Evolutionary conservation across 2,888 invertebrate genomes (phyloP).

Genomic region (Drosophila monieri): DNA sequence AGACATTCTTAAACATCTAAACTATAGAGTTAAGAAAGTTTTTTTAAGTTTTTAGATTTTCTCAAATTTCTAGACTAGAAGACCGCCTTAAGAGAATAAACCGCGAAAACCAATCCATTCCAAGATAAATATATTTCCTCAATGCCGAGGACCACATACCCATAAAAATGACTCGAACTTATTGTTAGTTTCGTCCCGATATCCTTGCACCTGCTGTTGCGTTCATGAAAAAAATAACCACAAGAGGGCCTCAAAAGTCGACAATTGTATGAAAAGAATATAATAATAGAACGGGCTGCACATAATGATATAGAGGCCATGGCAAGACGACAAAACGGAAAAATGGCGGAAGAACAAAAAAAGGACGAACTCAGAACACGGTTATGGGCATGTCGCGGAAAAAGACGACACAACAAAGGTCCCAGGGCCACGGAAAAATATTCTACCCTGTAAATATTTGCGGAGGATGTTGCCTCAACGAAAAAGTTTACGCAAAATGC

Average conservation of each 20-base stretch:
- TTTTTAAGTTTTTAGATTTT: background rate
- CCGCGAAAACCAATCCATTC: background rate
- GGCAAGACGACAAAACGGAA: slow-evolving; percentile 22
- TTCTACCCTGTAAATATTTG: slow-evolving; percentile 2
- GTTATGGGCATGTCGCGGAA: slow-evolving; percentile 43
- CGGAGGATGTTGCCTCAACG: background rate
- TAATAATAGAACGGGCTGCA: slow-evolving; percentile 40
- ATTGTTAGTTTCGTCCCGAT: slow-evolving; percentile 39
- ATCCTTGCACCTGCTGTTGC: slow-evolving; percentile 49
- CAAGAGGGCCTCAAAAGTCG: slow-evolving; percentile 18
- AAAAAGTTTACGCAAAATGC: background rate
- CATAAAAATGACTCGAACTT: slow-evolving; percentile 20
- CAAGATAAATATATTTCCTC: background rate
- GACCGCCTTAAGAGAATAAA: no score
- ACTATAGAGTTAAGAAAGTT: background rate
- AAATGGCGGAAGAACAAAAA: background rate
- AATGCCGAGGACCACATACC: background rate
- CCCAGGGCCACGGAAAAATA: slow-evolving; percentile 13
- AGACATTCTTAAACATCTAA: background rate
- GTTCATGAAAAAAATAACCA: slow-evolving; percentile 36
- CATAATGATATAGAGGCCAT: slow-evolving; percentile 35
- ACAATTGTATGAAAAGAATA: slow-evolving; percentile 40
- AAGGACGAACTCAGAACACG: slow-evolving; percentile 19
- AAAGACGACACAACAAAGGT: slow-evolving; percentile 18
- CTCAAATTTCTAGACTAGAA: no score